Percentiles rank a stretch among this genome's conserved stretches.
Conservation (phyloP, 1,140 invertebrate genomes). For the Lordiphosa clarofinis region DNA sequence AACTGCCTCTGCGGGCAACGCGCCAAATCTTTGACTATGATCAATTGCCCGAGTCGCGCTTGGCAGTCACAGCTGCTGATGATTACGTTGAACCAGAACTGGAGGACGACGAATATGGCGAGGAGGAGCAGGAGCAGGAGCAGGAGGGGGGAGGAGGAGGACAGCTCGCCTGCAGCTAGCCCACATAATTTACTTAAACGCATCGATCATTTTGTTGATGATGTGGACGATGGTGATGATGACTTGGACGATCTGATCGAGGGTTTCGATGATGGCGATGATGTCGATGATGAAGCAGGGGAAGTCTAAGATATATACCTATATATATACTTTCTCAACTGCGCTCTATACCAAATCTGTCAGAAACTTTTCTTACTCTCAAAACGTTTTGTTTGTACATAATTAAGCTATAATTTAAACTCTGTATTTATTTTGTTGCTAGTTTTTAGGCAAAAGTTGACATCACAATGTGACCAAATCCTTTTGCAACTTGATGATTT, state of each 20-base stretch:
- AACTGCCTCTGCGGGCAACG: conserved; percentile 52
- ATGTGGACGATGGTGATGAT: conserved; percentile 61
- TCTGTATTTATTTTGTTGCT: conserved; percentile 47
- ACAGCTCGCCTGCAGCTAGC: conserved; percentile 25
- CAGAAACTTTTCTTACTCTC: conserved; percentile 62
- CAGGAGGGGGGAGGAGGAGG: conserved; percentile 22
- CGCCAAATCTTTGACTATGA: conserved; percentile 78
- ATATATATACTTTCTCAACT: conserved; percentile 54
- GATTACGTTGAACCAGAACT: conserved; percentile 28
- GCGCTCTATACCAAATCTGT: conserved; percentile 77
- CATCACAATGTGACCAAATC: conserved; percentile 34
- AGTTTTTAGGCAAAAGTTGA: conserved; percentile 32
- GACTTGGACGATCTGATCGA: conserved; percentile 63
- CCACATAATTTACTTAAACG: conserved; percentile 69
- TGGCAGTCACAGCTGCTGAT: conserved; percentile 28
- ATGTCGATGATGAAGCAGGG: conserved; percentile 7
- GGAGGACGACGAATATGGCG: conserved; percentile 11
- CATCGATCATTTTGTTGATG: conserved; percentile 67
- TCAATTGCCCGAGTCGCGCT: conserved; percentile 72
- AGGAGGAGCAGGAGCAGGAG: conserved; percentile 20
- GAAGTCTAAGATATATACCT: conserved; percentile 24
- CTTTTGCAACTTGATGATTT: conserved; percentile 27
- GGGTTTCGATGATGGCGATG: conserved; percentile 40
- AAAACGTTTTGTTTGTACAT: conserved; percentile 52
- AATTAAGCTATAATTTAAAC: conserved; percentile 60